Conservation (phyloP, 2,113 vertebrate genomes). For the Mus pahari region DNA sequence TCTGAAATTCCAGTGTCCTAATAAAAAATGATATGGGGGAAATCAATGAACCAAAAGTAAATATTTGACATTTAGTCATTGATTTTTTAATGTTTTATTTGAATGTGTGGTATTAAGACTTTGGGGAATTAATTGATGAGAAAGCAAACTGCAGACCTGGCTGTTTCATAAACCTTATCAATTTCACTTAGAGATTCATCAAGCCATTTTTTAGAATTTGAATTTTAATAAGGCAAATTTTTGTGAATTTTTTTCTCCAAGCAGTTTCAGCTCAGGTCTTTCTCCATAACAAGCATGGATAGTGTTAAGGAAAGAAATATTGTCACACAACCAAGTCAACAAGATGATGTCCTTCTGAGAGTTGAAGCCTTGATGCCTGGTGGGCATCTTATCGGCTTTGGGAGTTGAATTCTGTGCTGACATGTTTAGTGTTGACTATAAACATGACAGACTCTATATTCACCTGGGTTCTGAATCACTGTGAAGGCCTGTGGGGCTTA, state of each 20-base stretch:
- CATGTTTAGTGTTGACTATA: neutral
- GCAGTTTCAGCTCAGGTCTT: neutral
- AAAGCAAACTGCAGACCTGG: neutral
- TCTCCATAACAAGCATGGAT: neutral
- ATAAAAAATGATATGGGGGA: neutral
- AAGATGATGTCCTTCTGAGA: neutral
- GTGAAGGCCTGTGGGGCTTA: neutral
- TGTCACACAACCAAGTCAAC: neutral
- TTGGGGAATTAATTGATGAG: neutral
- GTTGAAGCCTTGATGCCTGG: no score
- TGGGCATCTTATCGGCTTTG: neutral
- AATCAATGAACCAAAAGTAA: conserved; percentile 8
- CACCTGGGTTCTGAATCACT: neutral
- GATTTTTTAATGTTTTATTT: neutral
- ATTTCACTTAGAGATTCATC: neutral
- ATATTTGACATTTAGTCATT: neutral
- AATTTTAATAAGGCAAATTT: neutral
- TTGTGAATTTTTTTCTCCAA: neutral
- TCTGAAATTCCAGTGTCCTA: neutral
- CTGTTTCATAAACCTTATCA: neutral
- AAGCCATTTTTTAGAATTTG: neutral
- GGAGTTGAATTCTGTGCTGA: neutral
- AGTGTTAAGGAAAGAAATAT: neutral
- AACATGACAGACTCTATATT: neutral
- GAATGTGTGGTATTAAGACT: neutral